Base-by-base conservation (phyloP, 2,888 invertebrate genomes). In the Tenthredo scrophulariae region DNA sequence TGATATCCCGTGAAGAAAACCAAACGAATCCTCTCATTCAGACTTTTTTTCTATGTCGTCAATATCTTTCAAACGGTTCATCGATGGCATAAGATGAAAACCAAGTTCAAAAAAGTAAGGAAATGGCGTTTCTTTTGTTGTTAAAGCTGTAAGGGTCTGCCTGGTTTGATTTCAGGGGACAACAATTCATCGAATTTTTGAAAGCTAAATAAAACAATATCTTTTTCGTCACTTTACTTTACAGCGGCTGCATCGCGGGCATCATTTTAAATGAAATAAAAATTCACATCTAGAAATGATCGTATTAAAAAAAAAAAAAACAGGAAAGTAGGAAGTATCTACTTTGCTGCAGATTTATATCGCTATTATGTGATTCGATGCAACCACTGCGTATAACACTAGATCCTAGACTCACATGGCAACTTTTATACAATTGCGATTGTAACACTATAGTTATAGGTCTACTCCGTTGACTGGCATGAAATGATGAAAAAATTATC, bases 371-470 rank as follows among this genome's bases (percentile, higher is more conserved):
- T 70, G 33, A 37, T 37, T n/a, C 9, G n/a, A 37, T 70, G 2
- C 33, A 33, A 70, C n/a, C 70, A 70, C 37, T 70, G n/a, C n/a
- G 33, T 70, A 37, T 9, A 70, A 33, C 7, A 70, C 37, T 70
- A 70, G 9, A 70, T 33, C n/a, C 37, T 70, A 70, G n/a, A 18
- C 33, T 70, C 37, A 70, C 26, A 70, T 70, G 70, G 37, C 33
- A 70, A 37, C n/a, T 37, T 29, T n/a, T n/a, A n/a, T 70, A n/a
- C 18, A 70, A n/a, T 70, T 40, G 37, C 26, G 46, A 75, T 46
- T 46, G 26, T 75, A 50, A 46, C 26, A 13, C 3, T 46, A 26
- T 22, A 75, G 46, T 37, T 70, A 37, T 70, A 70, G 70, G 70
- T 40, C 33, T 70, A 15, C 13, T 40, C 74, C 77, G 46, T 77